phyloP scores from a whole-genome alignment of 2,888 invertebrate genomes.

The Caradrina clavipalpis region DNA sequence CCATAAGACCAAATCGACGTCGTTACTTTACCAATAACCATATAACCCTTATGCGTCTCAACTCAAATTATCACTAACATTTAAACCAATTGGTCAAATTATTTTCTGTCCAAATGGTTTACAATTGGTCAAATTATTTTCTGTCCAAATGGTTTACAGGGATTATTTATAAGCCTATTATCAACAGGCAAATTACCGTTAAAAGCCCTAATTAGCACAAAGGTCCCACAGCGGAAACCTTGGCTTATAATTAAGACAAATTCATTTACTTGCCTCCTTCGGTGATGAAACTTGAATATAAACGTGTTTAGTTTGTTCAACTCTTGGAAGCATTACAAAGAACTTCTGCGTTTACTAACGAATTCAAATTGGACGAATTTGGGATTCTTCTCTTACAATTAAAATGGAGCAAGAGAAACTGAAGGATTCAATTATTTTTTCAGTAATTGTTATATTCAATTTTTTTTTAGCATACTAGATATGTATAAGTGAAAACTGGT shows the following conservation, averaged over 20 bases:
- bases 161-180: constrained; percentile 50
- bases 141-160: constrained; percentile 16
- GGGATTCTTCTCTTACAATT: neutral
- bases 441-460: neutral
- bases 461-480: too few relatives aligned
- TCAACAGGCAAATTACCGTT: constrained; percentile 55
- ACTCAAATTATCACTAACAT: constrained; percentile 27
- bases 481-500: too few relatives aligned
- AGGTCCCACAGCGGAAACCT: constrained; percentile 71
- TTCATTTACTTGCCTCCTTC: constrained; percentile 75
- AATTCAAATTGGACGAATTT: constrained; percentile 30
- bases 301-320: constrained; percentile 60
- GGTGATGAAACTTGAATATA: constrained; percentile 71
- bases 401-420: neutral
- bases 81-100: constrained; percentile 9
- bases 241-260: constrained; percentile 79
- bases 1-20: neutral
- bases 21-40: constrained; percentile 12
- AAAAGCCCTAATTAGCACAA: constrained; percentile 74
- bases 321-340: constrained; percentile 23
- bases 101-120: constrained; percentile 22
- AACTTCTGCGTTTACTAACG: constrained; percentile 23
- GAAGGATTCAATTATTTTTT: neutral
- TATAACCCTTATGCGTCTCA: neutral
- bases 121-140: too few relatives aligned